These are phyloP conservation scores for Macrochelys suwanniensis DNA, from an alignment of 2,797 vertebrate species.

Conservation along the genomic window DNA sequence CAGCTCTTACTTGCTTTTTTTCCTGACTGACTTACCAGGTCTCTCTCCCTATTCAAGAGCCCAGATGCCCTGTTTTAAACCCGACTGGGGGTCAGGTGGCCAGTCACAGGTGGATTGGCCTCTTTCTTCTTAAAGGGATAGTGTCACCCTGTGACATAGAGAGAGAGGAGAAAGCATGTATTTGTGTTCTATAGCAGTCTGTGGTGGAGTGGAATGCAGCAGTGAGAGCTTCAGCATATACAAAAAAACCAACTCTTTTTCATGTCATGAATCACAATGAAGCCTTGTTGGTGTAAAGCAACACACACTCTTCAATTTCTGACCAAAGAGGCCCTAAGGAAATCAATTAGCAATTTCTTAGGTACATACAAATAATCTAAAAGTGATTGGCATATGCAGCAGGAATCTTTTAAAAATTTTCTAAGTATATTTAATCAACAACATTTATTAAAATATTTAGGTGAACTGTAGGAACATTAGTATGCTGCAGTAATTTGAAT, in stretches of 20 bases:
- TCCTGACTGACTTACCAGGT: background rate
- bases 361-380: background rate
- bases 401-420: background rate
- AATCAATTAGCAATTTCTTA: slow-evolving; percentile 21
- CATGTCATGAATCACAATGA: background rate
- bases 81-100: background rate
- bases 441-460: background rate
- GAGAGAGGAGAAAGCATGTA: background rate
- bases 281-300: background rate
- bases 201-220: background rate
- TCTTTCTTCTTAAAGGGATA: background rate
- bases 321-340: slow-evolving; percentile 17
- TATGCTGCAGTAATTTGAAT: slow-evolving; percentile 10
- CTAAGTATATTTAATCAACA: slow-evolving; percentile 17
- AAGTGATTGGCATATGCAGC: background rate
- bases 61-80: background rate
- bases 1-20: background rate
- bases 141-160: background rate
- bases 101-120: background rate
- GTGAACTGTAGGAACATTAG: slow-evolving; percentile 34
- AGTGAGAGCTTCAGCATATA: background rate
- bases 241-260: background rate
- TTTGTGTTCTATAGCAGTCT: background rate
- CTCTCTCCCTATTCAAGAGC: background rate
- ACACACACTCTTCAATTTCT: slow-evolving; percentile 1